Base-by-base conservation (phyloP, 2,797 vertebrate species). In the Sebastes diaconus region DNA sequence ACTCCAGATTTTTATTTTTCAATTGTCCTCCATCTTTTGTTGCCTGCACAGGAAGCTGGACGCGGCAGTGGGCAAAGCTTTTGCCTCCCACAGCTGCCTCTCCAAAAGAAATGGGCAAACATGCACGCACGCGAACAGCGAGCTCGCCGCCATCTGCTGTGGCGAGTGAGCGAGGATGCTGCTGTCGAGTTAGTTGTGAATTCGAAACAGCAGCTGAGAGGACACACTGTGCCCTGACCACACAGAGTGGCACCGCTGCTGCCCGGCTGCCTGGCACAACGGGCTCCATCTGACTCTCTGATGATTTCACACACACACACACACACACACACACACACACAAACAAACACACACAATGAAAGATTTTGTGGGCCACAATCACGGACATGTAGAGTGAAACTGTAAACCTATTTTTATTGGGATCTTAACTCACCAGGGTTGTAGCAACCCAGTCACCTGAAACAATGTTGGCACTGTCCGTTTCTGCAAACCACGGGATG, bases 201-300 rank as follows among this genome's bases (percentile, higher is more conserved):
- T 90, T 86, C 13, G 82, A 91, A 90, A 86, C 87, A 89, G 92
- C 94, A 94, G 92, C 90, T 93, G 90, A 91, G 90, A 88, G 91
- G 82, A 87, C 92, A 93, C 87, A 65, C 73, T 90, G 93, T 82
- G 90, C 85, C 82, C 90, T 83, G 92, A 91, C 83, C 90, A 90
- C 87, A 90, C 91, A 89, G 91, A 91, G 88, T 73, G 87, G 82
- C 89, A 90, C 84, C 70, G 65, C 84, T 64, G 84, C 88, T 85
- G 86, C 85, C 81, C 42, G 73, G 79, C 90, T 87, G 84, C 87
- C 86, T 90, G 92, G 88, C 90, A 94, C 89, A 63, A 74, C 81
- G 57, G 67, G 74, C 87, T 68, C 87, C 80, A 82, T 90, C 88
- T 91, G 84, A 93, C 85, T 79, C 91, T 64, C 88, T 84, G 83